A percentile compares a stretch with the other conserved stretches of the same genome.
Evolutionary conservation across 2,113 vertebrate genomes (phyloP).

Genomic region (Cyphomyrus discorhynchus): DNA sequence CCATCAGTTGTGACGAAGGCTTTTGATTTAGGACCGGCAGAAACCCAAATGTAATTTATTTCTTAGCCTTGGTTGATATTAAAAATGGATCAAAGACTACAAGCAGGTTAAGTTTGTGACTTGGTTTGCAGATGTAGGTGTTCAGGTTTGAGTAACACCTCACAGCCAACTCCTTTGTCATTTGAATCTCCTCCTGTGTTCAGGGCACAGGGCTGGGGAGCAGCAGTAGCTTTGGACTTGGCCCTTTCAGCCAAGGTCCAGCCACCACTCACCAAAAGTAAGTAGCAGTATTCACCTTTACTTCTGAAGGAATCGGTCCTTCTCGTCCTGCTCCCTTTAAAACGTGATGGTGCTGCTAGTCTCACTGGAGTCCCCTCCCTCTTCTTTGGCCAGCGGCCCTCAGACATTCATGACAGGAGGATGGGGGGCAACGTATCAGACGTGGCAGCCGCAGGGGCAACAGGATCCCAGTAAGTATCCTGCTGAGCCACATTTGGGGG

Average conservation of each 20-base stretch:
- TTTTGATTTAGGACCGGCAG: neutral
- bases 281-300: conserved; percentile 36
- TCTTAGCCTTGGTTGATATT: neutral
- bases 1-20: neutral
- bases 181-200: conserved; percentile 10
- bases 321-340: neutral
- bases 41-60: neutral
- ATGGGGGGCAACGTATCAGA: conserved; percentile 92
- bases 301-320: neutral
- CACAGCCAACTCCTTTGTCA: neutral
- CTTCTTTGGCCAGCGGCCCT: conserved; percentile 65
- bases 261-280: conserved; percentile 91
- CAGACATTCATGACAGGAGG: conserved; percentile 90
- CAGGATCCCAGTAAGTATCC: conserved; percentile 83
- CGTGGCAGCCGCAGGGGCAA: conserved; percentile 90
- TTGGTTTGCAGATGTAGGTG: neutral
- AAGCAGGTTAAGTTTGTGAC: neutral
- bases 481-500: neutral
- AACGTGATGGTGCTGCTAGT: neutral
- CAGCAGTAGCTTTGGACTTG: conserved; percentile 81
- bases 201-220: conserved; percentile 80
- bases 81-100: neutral
- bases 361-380: conserved; percentile 19
- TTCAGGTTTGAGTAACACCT: neutral
- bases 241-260: conserved; percentile 84